Conservation (phyloP, 2,888 invertebrate species). For the Carcina quercana region DNA sequence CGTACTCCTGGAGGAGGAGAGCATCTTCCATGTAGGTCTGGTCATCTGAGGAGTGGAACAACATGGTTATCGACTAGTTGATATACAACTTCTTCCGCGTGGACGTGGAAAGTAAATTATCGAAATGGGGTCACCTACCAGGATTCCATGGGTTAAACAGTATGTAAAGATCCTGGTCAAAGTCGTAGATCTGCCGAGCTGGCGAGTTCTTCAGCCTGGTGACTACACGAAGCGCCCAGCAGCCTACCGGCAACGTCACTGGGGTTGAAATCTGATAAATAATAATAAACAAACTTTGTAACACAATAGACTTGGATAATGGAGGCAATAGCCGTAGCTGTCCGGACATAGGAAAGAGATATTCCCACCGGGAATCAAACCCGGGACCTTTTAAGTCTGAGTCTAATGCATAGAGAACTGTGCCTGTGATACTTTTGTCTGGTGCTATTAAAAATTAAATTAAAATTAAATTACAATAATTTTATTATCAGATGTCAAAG, state of each 20-base stretch:
- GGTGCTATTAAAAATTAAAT: too few relatives aligned
- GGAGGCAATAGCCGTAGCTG: too few relatives aligned
- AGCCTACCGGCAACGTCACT: constrained; percentile 77
- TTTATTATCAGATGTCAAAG: too few relatives aligned
- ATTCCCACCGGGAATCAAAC: too few relatives aligned
- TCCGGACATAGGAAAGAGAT: too few relatives aligned
- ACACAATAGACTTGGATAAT: background rate
- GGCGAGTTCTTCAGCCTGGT: constrained; percentile 62
- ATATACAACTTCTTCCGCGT: too few relatives aligned
- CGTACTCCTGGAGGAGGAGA: constrained; percentile 81
- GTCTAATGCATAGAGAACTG: too few relatives aligned
- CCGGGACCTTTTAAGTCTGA: too few relatives aligned
- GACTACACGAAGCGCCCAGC: constrained; percentile 79
- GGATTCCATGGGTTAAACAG: constrained; percentile 90
- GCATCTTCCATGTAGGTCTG: constrained; percentile 83
- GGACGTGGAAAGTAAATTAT: background rate
- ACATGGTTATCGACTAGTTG: too few relatives aligned
- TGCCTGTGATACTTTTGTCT: too few relatives aligned
- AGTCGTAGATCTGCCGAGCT: constrained; percentile 64
- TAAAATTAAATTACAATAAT: too few relatives aligned
- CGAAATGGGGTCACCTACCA: constrained; percentile 77
- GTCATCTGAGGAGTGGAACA: too few relatives aligned
- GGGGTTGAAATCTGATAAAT: constrained; percentile 76
- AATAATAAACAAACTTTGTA: background rate
- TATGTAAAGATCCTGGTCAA: constrained; percentile 81